Conservation (phyloP, 2,888 invertebrate species). For the Orgyia antiqua region DNA sequence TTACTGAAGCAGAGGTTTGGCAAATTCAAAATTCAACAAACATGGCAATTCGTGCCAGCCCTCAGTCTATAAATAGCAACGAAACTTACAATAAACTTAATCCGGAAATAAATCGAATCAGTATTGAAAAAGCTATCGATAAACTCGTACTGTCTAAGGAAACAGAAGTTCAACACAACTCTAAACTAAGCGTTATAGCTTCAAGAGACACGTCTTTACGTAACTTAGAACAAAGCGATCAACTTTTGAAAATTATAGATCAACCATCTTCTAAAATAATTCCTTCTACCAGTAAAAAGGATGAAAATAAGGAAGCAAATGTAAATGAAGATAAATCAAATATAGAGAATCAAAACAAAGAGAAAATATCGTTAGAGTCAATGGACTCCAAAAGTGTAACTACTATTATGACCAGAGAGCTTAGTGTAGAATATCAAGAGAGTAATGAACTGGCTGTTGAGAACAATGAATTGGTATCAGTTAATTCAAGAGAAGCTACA, state of each 20-base stretch:
- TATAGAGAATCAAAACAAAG: background rate
- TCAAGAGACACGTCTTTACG: background rate
- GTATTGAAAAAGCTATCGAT: background rate
- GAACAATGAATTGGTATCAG: background rate
- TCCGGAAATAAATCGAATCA: background rate
- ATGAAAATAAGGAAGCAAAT: background rate
- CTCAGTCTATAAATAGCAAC: background rate
- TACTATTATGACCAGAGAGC: background rate
- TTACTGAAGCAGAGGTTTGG: constrained; percentile 18
- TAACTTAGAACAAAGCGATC: background rate
- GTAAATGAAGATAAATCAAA: background rate
- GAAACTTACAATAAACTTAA: background rate
- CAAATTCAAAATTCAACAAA: constrained; percentile 2
- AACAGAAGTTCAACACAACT: background rate
- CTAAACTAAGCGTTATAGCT: background rate
- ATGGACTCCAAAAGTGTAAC: background rate
- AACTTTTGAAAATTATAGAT: background rate
- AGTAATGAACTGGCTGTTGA: background rate
- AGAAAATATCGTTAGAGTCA: background rate
- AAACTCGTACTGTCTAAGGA: background rate
- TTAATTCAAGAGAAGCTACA: too few relatives aligned
- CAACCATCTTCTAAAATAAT: background rate
- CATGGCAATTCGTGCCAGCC: background rate
- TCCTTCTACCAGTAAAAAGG: background rate
- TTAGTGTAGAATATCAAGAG: background rate